Evolutionary conservation across 2,888 invertebrate species (phyloP).

Genomic region (Melieria crassipennis): DNA sequence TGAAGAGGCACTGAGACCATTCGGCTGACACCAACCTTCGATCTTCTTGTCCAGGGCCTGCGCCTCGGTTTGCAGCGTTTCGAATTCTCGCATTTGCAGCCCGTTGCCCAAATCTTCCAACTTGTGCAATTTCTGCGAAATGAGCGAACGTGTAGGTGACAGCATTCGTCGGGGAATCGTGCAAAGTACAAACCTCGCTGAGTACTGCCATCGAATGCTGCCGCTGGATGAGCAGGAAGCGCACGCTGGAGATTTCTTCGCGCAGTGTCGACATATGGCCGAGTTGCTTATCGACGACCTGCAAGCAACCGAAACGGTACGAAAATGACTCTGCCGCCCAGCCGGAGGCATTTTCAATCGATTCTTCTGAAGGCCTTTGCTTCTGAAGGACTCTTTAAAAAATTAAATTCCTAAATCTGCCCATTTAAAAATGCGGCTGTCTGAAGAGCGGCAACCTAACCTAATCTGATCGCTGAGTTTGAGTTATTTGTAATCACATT

Average conservation of each 20-base stretch:
- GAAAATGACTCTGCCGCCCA: neutral
- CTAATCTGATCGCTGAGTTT: too few species aligned
- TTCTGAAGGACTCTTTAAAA: too few species aligned
- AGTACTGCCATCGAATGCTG: slow-evolving; percentile 50
- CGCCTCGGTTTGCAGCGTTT: slow-evolving; percentile 54
- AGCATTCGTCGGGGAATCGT: neutral
- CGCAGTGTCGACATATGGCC: slow-evolving; percentile 46
- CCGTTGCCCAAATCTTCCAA: slow-evolving; percentile 56
- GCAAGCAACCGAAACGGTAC: neutral
- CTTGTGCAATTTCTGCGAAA: slow-evolving; percentile 48
- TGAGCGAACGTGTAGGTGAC: neutral
- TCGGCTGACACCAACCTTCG: slow-evolving; percentile 51
- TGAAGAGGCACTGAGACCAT: neutral
- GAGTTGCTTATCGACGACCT: slow-evolving; percentile 45
- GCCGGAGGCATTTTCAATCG: too few species aligned
- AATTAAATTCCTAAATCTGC: too few species aligned
- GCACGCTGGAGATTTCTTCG: slow-evolving; percentile 51
- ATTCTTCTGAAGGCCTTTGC: too few species aligned
- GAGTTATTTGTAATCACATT: too few species aligned
- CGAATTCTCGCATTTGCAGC: slow-evolving; percentile 53
- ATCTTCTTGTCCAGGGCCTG: slow-evolving; percentile 56
- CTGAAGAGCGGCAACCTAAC: too few species aligned
- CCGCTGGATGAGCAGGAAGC: slow-evolving; percentile 50
- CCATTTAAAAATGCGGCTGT: too few species aligned
- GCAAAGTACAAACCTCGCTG: slow-evolving; percentile 44